phyloP scores from a whole-genome alignment of 2,888 invertebrate species.

The Itoplectis maculator region DNA sequence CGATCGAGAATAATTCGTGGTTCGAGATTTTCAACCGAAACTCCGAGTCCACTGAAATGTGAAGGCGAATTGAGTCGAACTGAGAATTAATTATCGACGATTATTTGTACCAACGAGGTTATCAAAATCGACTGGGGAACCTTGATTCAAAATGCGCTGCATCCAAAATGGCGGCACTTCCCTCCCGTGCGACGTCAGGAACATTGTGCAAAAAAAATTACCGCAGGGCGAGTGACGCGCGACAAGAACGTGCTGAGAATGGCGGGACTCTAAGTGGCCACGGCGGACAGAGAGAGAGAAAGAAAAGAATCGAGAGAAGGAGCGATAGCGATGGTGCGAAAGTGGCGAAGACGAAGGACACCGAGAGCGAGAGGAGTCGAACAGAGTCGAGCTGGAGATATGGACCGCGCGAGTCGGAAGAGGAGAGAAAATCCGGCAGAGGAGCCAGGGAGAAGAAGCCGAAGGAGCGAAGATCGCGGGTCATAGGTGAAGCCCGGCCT shows the following conservation, averaged over 20 bases:
- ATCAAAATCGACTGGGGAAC: background rate
- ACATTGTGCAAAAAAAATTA: slow-evolving; percentile 57
- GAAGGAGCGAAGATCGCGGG: slow-evolving; percentile 75
- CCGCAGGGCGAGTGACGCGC: slow-evolving; percentile 53
- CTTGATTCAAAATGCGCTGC: background rate
- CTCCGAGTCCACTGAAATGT: no score
- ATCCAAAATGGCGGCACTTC: background rate
- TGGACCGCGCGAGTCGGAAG: slow-evolving; percentile 63
- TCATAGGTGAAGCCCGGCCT: slow-evolving; percentile 83
- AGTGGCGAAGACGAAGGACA: no score
- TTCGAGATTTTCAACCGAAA: no score
- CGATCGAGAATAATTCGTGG: no score
- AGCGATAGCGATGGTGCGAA: slow-evolving; percentile 48
- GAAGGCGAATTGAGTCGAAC: no score
- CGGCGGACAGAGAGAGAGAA: slow-evolving; percentile 42
- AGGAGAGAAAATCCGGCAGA: slow-evolving; percentile 64
- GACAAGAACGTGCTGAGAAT: slow-evolving; percentile 61
- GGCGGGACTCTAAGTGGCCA: slow-evolving; percentile 65
- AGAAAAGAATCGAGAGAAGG: slow-evolving; percentile 51
- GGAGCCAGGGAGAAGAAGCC: no score
- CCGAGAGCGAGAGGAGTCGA: slow-evolving; percentile 33
- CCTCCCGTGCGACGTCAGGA: background rate
- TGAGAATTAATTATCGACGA: background rate
- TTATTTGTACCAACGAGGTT: no score
- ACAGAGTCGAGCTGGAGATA: slow-evolving; percentile 65